phyloP scores from a whole-genome alignment of 2,888 invertebrate genomes.

The Sphaerophoria rueppellii region DNA sequence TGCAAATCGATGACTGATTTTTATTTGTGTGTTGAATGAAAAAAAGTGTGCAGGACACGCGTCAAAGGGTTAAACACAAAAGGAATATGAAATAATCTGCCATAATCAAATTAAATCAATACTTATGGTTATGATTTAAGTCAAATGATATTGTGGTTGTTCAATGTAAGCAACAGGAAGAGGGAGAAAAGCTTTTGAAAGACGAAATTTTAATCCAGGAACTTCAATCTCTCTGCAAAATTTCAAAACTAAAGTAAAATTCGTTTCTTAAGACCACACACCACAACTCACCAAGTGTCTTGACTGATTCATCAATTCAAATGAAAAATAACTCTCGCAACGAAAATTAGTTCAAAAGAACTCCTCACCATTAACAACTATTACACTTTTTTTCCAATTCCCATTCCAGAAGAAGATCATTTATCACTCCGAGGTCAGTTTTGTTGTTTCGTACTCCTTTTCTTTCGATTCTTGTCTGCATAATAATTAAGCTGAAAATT shows the following conservation, averaged over 20 bases:
- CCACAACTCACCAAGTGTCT: not conserved
- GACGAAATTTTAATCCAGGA: no score
- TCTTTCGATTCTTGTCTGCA: slow-evolving; percentile 34
- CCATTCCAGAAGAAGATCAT: slow-evolving; percentile 52
- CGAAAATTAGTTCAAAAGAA: slow-evolving; percentile 12
- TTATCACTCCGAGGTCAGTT: slow-evolving; percentile 67
- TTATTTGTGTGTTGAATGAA: slow-evolving; percentile 18
- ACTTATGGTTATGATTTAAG: slow-evolving; percentile 49
- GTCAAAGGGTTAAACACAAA: slow-evolving; percentile 68
- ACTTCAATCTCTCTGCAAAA: no score
- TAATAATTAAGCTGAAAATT: slow-evolving; percentile 62
- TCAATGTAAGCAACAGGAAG: no score
- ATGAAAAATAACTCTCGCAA: slow-evolving; percentile 5
- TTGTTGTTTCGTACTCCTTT: slow-evolving; percentile 30
- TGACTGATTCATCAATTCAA: slow-evolving; percentile 22
- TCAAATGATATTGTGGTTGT: not conserved
- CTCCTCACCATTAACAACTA: slow-evolving; percentile 17
- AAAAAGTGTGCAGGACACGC: slow-evolving; percentile 63
- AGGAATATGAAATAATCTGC: slow-evolving; percentile 58
- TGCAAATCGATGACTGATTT: slow-evolving; percentile 51
- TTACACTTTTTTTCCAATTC: slow-evolving; percentile 19
- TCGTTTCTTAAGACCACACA: not conserved
- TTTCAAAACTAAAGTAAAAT: not conserved
- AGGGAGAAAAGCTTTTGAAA: no score
- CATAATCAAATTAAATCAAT: slow-evolving; percentile 70